Base-by-base conservation (phyloP, 2,888 invertebrate species). In the Apodemia mormo region DNA sequence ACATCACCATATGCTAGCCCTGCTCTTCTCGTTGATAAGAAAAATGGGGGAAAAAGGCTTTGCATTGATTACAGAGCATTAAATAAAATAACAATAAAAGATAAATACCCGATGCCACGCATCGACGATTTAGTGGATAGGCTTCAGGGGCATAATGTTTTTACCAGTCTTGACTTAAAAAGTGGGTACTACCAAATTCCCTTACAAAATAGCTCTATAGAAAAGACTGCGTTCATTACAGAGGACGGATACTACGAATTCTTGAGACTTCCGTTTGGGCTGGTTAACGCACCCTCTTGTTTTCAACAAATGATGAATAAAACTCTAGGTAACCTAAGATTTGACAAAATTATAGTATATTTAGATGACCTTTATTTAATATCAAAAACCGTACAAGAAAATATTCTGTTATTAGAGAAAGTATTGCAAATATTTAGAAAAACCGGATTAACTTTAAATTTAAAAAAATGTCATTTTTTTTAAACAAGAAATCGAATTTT, bases 221-320 rank as follows among this genome's bases (percentile, higher is more conserved):
- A 76, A 2, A 82, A 82, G 64, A 87, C 85, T 0, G 84, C 84
- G 78, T 84, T 22, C 80, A 79, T 82, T 0, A 88, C 84, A 0
- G 81, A 81, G 0, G 81, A 83, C 61, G 85, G 85, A 0, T 80
- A 85, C n/a, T 87, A 76, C 58, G 83, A 88, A 71, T 85, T 81
- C 71, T 73, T 81, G 29, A 68, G 74, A n/a, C 65, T 77, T 0
- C 75, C 76, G 0, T 76, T 77, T 65, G 75, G 77, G 14, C 70
- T 77, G 22, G 71, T 22, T 1, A 76, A 76, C 67, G 74, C 69
- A 2, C 74, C 70, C 0, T 69, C 71, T 0, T 69, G 68, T 58
- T 74, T 74, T 66, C 71, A 72, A 71, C 58, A 69, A 65, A 64
- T 72, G 56, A 72, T 75, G 72, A 67, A 73, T 33, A 73, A 65